Evolutionary conservation across 1,140 invertebrate species (phyloP).

Genomic region (Limonius californicus): DNA sequence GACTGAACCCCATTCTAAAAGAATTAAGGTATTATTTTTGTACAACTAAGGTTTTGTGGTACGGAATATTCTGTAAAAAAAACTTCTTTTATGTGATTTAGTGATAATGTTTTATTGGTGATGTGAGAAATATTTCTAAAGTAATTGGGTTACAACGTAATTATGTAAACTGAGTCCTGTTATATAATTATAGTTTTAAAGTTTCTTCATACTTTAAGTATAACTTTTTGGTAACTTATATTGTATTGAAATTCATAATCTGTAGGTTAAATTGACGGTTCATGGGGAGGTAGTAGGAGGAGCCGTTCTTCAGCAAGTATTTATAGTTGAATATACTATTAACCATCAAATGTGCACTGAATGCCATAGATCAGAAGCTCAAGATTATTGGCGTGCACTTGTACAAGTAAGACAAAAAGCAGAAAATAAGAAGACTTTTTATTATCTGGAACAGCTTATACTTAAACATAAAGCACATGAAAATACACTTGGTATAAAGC

Average conservation of each 20-base stretch:
- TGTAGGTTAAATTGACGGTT: conserved; percentile 89
- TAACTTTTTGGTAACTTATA: neutral
- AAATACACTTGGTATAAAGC: conserved; percentile 91
- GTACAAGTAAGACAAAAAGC: conserved; percentile 84
- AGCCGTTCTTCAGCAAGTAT: conserved; percentile 83
- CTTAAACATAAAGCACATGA: conserved; percentile 92
- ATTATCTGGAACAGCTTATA: conserved; percentile 96
- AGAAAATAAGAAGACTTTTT: conserved; percentile 97
- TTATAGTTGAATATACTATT: conserved; percentile 91
- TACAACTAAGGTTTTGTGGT: conserved; percentile 45
- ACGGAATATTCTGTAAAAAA: conserved; percentile 61
- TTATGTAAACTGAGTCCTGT: no score
- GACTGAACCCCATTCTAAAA: conserved; percentile 98
- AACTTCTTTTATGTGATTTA: conserved; percentile 8
- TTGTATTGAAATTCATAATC: conserved; percentile 25
- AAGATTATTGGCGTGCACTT: conserved; percentile 94
- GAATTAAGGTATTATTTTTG: conserved; percentile 67
- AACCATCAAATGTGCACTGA: conserved; percentile 96
- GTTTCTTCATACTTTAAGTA: neutral
- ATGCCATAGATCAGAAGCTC: conserved; percentile 94
- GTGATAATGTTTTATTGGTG: neutral
- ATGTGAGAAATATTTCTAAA: no score
- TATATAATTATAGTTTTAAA: neutral
- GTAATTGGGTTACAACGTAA: no score
- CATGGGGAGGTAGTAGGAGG: conserved; percentile 89